A percentile compares a stretch with the other conserved stretches of the same genome.
phyloP scores from a whole-genome alignment of 2,113 vertebrate genomes.

The Dasyprocta punctata region DNA sequence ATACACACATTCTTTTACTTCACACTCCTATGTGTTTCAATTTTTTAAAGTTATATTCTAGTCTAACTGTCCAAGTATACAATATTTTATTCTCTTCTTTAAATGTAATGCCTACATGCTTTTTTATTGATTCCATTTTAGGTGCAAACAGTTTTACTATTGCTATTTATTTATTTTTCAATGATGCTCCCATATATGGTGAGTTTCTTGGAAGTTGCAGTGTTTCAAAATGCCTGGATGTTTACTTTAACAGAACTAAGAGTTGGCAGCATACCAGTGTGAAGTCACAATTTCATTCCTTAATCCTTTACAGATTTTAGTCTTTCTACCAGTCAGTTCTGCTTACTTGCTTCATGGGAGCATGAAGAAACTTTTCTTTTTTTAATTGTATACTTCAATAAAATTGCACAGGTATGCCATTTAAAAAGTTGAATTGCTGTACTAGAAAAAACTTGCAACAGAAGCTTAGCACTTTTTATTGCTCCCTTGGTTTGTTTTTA shows the following conservation, averaged over 20 bases:
- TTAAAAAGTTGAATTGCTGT: not conserved
- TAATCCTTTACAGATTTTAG: slow-evolving; percentile 29
- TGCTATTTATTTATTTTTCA: not conserved
- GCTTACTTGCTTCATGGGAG: not conserved
- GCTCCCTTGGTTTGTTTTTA: not conserved
- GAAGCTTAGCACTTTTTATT: not conserved
- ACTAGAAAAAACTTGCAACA: not conserved
- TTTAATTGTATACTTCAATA: not conserved
- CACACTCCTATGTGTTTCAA: not conserved
- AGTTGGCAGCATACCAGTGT: not conserved
- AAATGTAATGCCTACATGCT: not conserved
- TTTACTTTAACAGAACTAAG: not conserved
- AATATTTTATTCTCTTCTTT: not conserved
- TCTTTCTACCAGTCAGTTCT: not conserved
- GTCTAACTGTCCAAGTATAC: not conserved
- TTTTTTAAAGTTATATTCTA: not conserved
- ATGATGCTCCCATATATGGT: not conserved
- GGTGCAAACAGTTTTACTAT: not conserved
- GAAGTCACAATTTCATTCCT: not conserved
- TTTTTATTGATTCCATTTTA: not conserved
- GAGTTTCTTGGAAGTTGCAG: not conserved
- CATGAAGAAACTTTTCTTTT: not conserved
- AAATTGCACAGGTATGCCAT: not conserved
- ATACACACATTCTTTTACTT: not conserved
- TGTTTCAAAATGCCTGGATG: not conserved